Base-by-base conservation (phyloP, 2,888 invertebrate species). In the Meta bourneti region DNA sequence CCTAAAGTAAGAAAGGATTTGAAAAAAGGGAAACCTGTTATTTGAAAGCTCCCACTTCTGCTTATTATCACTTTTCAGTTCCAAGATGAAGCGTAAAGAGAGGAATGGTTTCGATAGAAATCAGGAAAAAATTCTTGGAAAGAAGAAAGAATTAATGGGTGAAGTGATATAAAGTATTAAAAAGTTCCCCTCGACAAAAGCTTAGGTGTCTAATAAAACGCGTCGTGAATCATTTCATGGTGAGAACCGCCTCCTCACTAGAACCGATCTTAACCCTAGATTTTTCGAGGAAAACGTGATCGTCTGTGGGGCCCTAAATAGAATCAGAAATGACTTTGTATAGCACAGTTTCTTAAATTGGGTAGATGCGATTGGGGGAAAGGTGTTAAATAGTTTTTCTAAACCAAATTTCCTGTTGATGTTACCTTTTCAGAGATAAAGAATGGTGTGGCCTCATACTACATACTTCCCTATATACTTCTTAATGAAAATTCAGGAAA, bases 1-100 rank as follows among this genome's bases (percentile, higher is more conserved):
- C 11, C 11, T 61, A 61, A 61, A 6, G 61, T 5, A 16, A 61
- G 9, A 16, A 16, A 61, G 61, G 16, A 16, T 34, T 34, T 61
- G 70, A 71, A 74, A 52, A 19, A n/a, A 9, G n/a, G 19, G 9
- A 51, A 82, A 72, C 51, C 82, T 82, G 71, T 82, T 51, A 82
- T 82, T 82, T 82, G 20, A 51, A 79, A 34, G 54, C 54, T 34
- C 19, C 49, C n/a, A 72, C 83, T 74, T 34, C 74, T 54, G 54
- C 52, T 52, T 49, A 52, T 83, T 83, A 74, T 74, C 83, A 83
- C 74, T 83, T 52, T 54, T 54, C 11, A 5, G 54, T 20, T 5
- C 20, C 51, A 74, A 52, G 49, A 54, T 51, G 48, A 83, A 83
- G 54, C 72, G 13, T 34, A 71, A 70, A 70, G 71, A 71, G n/a